Conservation (phyloP, 2,888 invertebrate species). For the Melanostoma scalare region DNA sequence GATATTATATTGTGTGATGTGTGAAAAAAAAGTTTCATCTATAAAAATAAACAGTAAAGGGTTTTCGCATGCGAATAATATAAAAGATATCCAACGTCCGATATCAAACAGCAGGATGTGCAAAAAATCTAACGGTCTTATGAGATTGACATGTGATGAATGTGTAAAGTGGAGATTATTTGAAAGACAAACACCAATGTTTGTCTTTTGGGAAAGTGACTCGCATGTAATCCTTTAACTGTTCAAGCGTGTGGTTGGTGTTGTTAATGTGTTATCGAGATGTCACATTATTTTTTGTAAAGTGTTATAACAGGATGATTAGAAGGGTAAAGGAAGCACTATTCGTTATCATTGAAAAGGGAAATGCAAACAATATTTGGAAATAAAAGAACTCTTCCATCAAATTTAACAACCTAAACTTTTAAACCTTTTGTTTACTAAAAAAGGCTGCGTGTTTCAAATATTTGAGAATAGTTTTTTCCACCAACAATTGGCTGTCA, state of each 20-base stretch:
- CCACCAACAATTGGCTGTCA: too few relatives aligned
- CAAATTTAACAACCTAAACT: too few relatives aligned
- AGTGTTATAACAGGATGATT: too few relatives aligned
- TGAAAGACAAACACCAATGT: slow-evolving; percentile 15
- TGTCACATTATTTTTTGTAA: slow-evolving; percentile 32
- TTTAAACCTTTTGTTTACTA: too few relatives aligned
- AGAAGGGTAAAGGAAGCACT: too few relatives aligned
- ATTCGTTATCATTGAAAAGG: too few relatives aligned
- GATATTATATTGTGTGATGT: slow-evolving; percentile 17
- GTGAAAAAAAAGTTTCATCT: slow-evolving; percentile 4
- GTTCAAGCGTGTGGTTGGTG: slow-evolving; percentile 47
- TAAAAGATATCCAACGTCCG: slow-evolving; percentile 44
- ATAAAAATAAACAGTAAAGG: slow-evolving; percentile 51
- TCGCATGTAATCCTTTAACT: slow-evolving; percentile 61
- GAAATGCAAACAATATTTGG: too few relatives aligned
- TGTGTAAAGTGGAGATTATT: slow-evolving; percentile 48
- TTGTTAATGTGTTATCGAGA: slow-evolving; percentile 36
- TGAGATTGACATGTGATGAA: slow-evolving; percentile 70
- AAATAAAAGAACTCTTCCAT: too few relatives aligned
- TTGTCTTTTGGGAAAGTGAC: slow-evolving; percentile 4
- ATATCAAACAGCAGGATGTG: slow-evolving; percentile 68
- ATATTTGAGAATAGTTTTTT: too few relatives aligned
- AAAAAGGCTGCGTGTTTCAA: too few relatives aligned
- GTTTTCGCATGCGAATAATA: slow-evolving; percentile 29
- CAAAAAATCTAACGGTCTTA: slow-evolving; percentile 41